These are phyloP conservation scores for Lissocephala sabroskyi DNA, from an alignment of 2,888 invertebrate genomes.

Conservation along the genomic window DNA sequence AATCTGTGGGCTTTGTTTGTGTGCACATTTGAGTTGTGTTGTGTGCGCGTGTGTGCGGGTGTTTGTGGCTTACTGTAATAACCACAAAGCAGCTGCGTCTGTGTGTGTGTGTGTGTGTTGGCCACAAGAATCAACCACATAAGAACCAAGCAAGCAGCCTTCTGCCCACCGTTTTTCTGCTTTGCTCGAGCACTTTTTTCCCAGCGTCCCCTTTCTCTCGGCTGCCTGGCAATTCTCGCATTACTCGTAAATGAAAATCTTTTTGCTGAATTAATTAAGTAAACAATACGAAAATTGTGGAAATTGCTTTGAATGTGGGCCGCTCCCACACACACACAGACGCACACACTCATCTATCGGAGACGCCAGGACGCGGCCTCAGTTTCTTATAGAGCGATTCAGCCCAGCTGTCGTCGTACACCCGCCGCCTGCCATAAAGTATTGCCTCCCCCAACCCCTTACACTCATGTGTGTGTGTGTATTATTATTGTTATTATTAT, in stretches of 20 bases:
- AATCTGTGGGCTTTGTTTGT: constrained; percentile 20
- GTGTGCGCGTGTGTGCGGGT: constrained; percentile 6
- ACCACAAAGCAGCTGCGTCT: constrained; percentile 48
- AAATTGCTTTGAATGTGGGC: constrained; percentile 61
- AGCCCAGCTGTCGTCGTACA: constrained; percentile 39
- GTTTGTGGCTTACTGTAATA: constrained; percentile 39
- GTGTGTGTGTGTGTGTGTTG: constrained; percentile 3
- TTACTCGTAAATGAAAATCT: constrained; percentile 49
- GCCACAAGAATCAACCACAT: constrained; percentile 28
- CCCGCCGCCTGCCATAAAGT: not conserved
- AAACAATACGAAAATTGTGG: constrained; percentile 62
- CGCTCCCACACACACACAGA: constrained; percentile 38
- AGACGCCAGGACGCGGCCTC: too few relatives aligned
- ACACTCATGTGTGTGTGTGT: not conserved
- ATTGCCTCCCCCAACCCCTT: not conserved
- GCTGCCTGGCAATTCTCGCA: not conserved
- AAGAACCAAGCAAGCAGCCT: constrained; percentile 6
- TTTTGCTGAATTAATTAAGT: constrained; percentile 60
- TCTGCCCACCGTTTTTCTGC: too few relatives aligned
- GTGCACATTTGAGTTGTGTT: not conserved
- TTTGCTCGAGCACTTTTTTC: too few relatives aligned
- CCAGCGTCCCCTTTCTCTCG: too few relatives aligned
- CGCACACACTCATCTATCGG: too few relatives aligned
- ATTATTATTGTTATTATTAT: constrained; percentile 56
- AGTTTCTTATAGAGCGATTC: constrained; percentile 38